Percentiles rank a stretch among this genome's conserved stretches.
Evolutionary conservation across 30 jellyfish, hydroid and myxozoan genomes (phyloP).

Genomic region (Euphysa ruthae): DNA sequence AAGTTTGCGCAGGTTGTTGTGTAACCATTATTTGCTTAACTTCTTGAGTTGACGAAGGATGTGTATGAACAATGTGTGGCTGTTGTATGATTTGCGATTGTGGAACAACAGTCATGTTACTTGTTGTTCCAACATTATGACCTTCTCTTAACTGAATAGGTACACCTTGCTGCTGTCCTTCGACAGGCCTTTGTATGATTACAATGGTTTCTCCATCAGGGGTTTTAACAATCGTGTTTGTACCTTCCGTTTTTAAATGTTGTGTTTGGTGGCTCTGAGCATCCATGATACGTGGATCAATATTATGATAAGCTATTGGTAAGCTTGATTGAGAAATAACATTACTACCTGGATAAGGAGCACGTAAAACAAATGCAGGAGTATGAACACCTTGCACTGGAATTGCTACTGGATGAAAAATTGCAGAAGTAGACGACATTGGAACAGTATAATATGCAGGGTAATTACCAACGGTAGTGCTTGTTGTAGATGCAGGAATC

Average conservation of each 20-base stretch:
- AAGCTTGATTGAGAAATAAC: constrained; percentile 49
- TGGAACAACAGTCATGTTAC: constrained; percentile 6
- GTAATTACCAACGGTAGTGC: constrained; percentile 25
- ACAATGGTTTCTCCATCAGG: constrained; percentile 44
- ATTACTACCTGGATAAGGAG: constrained; percentile 85
- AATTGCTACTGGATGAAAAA: constrained; percentile 94
- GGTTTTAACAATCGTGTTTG: constrained; percentile 34
- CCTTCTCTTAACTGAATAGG: constrained; percentile 31
- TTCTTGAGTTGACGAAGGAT: constrained; percentile 9
- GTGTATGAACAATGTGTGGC: constrained; percentile 13
- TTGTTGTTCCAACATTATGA: background rate
- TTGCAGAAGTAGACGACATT: constrained; percentile 89
- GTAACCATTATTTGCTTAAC: constrained; percentile 9
- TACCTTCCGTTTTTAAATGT: constrained; percentile 12
- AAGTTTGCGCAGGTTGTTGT: too few relatives aligned
- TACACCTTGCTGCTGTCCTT: constrained; percentile 18
- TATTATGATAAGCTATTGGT: constrained; percentile 30
- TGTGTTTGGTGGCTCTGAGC: constrained; percentile 59
- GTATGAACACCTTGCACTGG: constrained; percentile 97
- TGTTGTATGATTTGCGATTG: constrained; percentile 31
- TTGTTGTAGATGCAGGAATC: constrained; percentile 7
- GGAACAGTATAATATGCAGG: constrained; percentile 97
- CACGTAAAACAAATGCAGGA: constrained; percentile 84
- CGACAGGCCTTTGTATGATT: constrained; percentile 31
- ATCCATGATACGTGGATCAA: constrained; percentile 80